Evolutionary conservation across 2,113 vertebrate species (phyloP).

Genomic region (Hippocampus comes): DNA sequence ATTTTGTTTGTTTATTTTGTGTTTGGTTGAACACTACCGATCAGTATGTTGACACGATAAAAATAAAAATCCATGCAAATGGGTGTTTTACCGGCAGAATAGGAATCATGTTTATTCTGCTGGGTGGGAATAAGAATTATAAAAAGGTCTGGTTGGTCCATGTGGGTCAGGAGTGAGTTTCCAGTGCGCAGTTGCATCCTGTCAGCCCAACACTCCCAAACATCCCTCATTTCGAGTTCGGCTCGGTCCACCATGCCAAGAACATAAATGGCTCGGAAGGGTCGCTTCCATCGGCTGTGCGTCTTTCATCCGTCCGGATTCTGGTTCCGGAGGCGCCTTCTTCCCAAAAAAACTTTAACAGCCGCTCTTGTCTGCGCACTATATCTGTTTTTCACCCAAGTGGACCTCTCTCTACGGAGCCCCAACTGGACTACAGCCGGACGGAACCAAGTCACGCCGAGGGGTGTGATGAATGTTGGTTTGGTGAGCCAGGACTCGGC

Average conservation of each 20-base stretch:
- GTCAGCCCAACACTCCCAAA: slow-evolving; percentile 62
- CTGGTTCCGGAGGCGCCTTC: slow-evolving; percentile 69
- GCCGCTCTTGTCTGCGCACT: slow-evolving; percentile 75
- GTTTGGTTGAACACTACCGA: too few relatives aligned
- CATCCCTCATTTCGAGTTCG: slow-evolving; percentile 44
- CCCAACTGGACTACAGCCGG: slow-evolving; percentile 47
- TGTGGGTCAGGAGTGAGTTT: slow-evolving; percentile 32
- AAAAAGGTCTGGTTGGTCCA: slow-evolving; percentile 9
- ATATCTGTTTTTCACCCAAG: slow-evolving; percentile 83
- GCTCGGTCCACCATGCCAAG: slow-evolving; percentile 68
- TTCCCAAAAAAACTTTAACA: slow-evolving; percentile 74
- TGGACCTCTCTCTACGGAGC: slow-evolving; percentile 69
- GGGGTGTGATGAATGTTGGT: not conserved
- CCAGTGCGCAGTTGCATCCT: slow-evolving; percentile 56
- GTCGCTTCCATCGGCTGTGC: slow-evolving; percentile 70
- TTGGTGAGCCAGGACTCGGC: not conserved
- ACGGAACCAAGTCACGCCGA: not conserved
- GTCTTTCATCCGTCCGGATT: slow-evolving; percentile 64
- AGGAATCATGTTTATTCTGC: too few relatives aligned
- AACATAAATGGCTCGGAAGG: slow-evolving; percentile 63
- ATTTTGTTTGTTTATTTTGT: too few relatives aligned
- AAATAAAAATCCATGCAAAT: not conserved
- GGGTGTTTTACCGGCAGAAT: too few relatives aligned
- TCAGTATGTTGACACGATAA: too few relatives aligned
- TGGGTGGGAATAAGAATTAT: not conserved